These are phyloP conservation scores for Mesembrinibis cayennensis DNA, from an alignment of 2,113 vertebrate genomes.

Conservation along the genomic window DNA sequence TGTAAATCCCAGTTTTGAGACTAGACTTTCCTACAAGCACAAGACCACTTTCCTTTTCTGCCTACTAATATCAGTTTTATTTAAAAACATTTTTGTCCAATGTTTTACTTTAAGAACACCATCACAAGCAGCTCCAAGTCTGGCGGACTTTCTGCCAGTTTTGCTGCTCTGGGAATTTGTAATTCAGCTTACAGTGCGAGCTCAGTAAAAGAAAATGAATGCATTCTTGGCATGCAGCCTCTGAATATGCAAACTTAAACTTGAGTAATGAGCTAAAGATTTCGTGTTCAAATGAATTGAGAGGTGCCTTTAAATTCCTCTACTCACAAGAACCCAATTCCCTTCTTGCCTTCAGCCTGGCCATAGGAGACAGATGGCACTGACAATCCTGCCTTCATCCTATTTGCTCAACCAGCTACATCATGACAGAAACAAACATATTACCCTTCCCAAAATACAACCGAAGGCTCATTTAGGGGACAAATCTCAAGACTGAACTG, in stretches of 20 bases:
- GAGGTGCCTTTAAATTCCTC: background rate
- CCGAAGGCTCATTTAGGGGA: background rate
- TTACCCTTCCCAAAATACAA: background rate
- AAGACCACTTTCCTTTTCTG: background rate
- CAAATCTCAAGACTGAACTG: background rate
- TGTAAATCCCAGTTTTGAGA: background rate
- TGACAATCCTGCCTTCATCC: background rate
- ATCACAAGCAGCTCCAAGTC: background rate
- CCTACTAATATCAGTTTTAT: background rate
- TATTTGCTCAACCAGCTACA: background rate
- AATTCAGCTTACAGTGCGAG: background rate
- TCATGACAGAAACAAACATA: background rate
- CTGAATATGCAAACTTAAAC: background rate
- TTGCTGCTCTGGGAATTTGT: slow-evolving; percentile 9
- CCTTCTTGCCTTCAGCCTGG: background rate
- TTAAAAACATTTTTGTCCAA: background rate
- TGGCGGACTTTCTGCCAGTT: background rate
- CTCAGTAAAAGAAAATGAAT: background rate
- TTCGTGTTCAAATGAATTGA: background rate
- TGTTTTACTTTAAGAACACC: background rate
- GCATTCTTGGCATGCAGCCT: background rate
- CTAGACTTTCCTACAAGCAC: background rate
- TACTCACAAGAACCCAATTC: background rate
- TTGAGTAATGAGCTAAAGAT: background rate
- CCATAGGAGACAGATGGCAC: background rate